These are phyloP conservation scores for Agraylea sexmaculata DNA, from an alignment of 1,140 invertebrate species.

Conservation along the genomic window DNA sequence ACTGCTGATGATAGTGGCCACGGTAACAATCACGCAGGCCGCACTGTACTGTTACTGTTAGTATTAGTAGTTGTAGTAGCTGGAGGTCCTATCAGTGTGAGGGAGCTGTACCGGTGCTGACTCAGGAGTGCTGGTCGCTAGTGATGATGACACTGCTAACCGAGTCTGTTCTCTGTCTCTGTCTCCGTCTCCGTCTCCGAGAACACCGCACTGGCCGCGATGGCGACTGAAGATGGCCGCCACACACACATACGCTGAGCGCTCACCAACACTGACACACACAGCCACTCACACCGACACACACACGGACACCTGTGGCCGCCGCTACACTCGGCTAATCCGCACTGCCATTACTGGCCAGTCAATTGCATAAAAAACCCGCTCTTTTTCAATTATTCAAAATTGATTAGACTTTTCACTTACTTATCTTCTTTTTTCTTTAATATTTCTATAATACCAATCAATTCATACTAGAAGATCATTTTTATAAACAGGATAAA, in stretches of 20 bases:
- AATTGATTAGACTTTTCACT: neutral
- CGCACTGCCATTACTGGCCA: neutral
- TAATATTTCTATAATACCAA: too few species aligned
- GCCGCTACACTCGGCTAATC: neutral
- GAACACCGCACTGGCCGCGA: slow-evolving; percentile 8
- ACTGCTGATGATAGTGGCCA: too few species aligned
- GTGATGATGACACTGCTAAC: slow-evolving; percentile 2
- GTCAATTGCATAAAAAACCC: too few species aligned
- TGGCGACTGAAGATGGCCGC: slow-evolving; percentile 3
- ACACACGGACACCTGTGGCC: neutral
- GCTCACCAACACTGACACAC: too few species aligned
- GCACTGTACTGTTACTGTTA: slow-evolving; percentile 8
- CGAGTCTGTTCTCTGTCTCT: too few species aligned
- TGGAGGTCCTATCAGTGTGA: neutral
- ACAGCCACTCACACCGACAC: neutral
- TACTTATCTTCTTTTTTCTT: neutral
- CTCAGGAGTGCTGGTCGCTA: neutral
- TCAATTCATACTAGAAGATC: too few species aligned
- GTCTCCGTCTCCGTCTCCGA: too few species aligned
- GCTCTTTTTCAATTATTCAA: neutral
- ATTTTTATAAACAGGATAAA: too few species aligned
- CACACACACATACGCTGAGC: too few species aligned
- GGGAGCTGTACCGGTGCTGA: neutral
- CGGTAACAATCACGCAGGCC: too few species aligned
- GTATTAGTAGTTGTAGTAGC: neutral